These are phyloP conservation scores for Dicaeum eximium DNA, from an alignment of 2,113 vertebrate species.

Conservation along the genomic window DNA sequence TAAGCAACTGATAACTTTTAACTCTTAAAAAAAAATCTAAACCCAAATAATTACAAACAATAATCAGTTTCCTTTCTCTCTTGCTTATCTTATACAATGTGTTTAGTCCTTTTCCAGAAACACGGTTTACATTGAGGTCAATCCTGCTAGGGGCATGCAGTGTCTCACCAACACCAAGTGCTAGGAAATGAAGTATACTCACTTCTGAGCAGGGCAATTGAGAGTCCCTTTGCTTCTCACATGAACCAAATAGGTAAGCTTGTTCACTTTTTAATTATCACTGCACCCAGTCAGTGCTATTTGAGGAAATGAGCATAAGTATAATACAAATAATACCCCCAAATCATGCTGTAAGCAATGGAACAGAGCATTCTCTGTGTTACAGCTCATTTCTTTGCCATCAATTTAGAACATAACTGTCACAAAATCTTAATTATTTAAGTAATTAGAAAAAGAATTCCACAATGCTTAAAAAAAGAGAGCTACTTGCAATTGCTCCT, in stretches of 20 bases:
- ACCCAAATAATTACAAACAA: background rate
- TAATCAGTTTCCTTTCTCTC: background rate
- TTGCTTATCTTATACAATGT: background rate
- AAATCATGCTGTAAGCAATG: background rate
- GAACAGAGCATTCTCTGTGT: background rate
- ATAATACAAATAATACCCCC: background rate
- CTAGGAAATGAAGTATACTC: background rate
- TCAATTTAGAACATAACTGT: conserved; percentile 23
- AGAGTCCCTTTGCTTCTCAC: background rate
- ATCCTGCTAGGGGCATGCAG: background rate
- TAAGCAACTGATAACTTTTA: background rate
- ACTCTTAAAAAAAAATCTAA: background rate
- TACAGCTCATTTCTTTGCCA: background rate
- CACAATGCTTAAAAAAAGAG: background rate
- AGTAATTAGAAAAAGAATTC: conserved; percentile 22
- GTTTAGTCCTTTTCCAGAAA: background rate
- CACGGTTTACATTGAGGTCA: background rate
- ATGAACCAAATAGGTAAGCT: background rate
- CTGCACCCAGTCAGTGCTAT: background rate
- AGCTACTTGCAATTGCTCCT: background rate
- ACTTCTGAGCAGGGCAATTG: background rate
- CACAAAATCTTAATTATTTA: conserved; percentile 40
- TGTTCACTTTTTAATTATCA: background rate
- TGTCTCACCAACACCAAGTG: rapidly evolving
- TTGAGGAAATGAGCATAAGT: background rate